Base-by-base conservation (phyloP, 2,888 invertebrate genomes). In the Nomada fucata region DNA sequence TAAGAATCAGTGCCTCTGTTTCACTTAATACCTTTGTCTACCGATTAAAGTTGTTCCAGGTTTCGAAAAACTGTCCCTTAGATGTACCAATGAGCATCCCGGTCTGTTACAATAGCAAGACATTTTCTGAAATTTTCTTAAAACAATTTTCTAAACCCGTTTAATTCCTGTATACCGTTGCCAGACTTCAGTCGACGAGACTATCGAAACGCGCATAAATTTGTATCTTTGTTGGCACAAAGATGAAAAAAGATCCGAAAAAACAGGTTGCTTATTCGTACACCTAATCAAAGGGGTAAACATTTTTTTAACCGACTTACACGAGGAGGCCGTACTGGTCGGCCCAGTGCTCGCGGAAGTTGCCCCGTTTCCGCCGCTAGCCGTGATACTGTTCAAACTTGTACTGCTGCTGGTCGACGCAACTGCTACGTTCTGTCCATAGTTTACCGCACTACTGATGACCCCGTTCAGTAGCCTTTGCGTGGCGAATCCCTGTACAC, bases 381-480 rank as follows among this genome's bases (percentile, higher is more conserved):
- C 84, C 53, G 83, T 86, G 63, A 78, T 76, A 23, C 84, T 80
- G 76, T 77, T 84, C 71, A 84, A 77, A 79, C 82, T 86, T 57
- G 82, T 88, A 42, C 78, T 65, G 57, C 87, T 83, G 65, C 87
- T 90, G 63, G 89, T 91, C n/a, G 89, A 88, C 65, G 89, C 88
- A 42, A 89, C 87, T 55, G 88, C 89, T 64, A 91, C 82, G 81
- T 90, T 93, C 81, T 92, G 93, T 26, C 93, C 92, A 73, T 93
- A 94, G 76, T 89, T 91, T 44, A 93, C 92, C 81, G 92, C 90
- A 88, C 92, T 91, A 87, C 92, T 93, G 88, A 93, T 92, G 44
- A 93, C 93, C 60, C 93, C 93, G 74, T 94, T 93, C 72, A 93
- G 89, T 79, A 94, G 88, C 92, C 93, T 93, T 87, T 93, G 92